Base-by-base conservation (phyloP, 2,113 vertebrate genomes). In the Microtus pennsylvanicus region DNA sequence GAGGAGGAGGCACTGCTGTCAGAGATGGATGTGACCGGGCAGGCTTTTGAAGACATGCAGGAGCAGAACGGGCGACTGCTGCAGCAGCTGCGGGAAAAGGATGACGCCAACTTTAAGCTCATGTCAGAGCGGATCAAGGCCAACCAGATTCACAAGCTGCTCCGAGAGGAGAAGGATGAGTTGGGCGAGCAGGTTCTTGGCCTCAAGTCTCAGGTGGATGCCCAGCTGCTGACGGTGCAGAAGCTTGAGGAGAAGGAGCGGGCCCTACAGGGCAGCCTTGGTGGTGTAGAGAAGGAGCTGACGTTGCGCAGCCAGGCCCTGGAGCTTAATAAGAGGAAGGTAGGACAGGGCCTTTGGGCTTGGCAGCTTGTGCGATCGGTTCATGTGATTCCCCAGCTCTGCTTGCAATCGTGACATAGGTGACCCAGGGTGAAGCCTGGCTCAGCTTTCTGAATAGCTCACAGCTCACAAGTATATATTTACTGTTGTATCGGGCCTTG, bases 1-100 rank as follows among this genome's bases (percentile, higher is more conserved):
- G 99, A 99, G 98, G 99, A 99, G 97, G 99, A 99, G 96, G 99
- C 99, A 26, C 97, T 99, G 96, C 98, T 99, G 83, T 99, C 99
- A 1, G 99, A 99, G 98, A 99, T 99, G 99, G 99, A 99, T 11
- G 99, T 99, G 69, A 99, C 99, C 0, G 99, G 99, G 35, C 99
- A 99, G 97, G 99, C 99, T 47, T 99, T 99, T 42, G 99, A 99
- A 93, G 99, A 99, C 98, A 99, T 99, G 99, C 99, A 99, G 98
- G 99, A 99, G 97, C 99, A 99, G 98, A 99, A 99, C 63, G 99
- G 99, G 96, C 98, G 99, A 4, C 98, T 99, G 77, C 97, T 99
- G 95, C 99, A 99, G 98, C 99, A 99, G 98, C 95, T 99, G 28
- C 97, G 99, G 2, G 99, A 99, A 96, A 99, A 99, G 97, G 99